Percentiles rank a stretch among this genome's conserved stretches.
Evolutionary conservation across 2,888 invertebrate genomes (phyloP).

Genomic region (Malthinus seriepunctatus): DNA sequence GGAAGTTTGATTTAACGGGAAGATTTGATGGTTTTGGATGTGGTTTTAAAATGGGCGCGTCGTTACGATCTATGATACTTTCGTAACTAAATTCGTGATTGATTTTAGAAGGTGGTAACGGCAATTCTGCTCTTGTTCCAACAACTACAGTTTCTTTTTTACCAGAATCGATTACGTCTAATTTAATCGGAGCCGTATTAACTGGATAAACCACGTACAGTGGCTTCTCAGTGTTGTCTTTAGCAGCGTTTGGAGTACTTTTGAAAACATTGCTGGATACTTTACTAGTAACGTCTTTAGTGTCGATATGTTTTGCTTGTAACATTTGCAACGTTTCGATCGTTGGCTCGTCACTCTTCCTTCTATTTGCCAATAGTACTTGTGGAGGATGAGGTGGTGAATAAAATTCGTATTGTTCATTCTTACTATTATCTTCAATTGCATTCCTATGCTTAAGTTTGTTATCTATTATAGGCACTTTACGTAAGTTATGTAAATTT

Average conservation of each 20-base stretch:
- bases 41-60: conserved; percentile 53
- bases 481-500: conserved; percentile 55
- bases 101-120: conserved; percentile 47
- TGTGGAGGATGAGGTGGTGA: conserved; percentile 55
- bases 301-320: conserved; percentile 58
- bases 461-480: conserved; percentile 55
- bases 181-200: conserved; percentile 58
- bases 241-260: conserved; percentile 20
- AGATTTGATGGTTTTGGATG: conserved; percentile 47
- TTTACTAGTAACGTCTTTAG: conserved; percentile 45
- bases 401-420: conserved; percentile 43
- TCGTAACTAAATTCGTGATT: conserved; percentile 35
- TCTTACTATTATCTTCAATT: conserved; percentile 41
- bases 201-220: conserved; percentile 66
- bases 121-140: conserved; percentile 59
- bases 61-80: conserved; percentile 43
- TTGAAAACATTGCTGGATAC: conserved; percentile 39
- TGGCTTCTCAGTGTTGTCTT: conserved; percentile 49
- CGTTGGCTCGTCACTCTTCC: conserved; percentile 54
- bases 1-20: conserved; percentile 62
- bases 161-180: conserved; percentile 51
- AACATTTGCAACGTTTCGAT: conserved; percentile 73
- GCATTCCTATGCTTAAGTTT: conserved; percentile 27
- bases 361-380: conserved; percentile 54
- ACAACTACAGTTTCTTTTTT: conserved; percentile 60